Evolutionary conservation across 2,113 vertebrate genomes (phyloP).

Genomic region (Cyrtonyx montezumae): DNA sequence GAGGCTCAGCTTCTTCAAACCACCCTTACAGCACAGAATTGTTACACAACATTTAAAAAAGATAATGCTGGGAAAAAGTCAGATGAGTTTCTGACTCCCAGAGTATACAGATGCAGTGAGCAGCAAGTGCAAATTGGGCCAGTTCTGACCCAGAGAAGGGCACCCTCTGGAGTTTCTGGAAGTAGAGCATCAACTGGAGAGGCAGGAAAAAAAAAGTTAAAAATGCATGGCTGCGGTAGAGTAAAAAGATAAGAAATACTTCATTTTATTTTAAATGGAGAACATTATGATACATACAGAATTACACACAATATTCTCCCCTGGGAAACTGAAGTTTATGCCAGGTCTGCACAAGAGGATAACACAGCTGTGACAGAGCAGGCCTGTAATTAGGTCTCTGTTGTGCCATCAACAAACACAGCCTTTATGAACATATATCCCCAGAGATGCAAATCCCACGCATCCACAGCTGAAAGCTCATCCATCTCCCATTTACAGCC

Average conservation of each 20-base stretch:
- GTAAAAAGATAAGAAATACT: background rate
- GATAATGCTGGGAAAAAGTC: background rate
- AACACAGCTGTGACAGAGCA: slow-evolving; percentile 31
- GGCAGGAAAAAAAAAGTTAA: background rate
- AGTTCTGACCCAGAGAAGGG: background rate
- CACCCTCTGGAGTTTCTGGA: background rate
- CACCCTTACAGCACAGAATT: background rate
- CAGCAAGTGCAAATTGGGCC: background rate
- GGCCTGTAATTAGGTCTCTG: slow-evolving; percentile 36
- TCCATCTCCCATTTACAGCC: background rate
- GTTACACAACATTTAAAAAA: background rate
- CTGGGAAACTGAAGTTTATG: background rate
- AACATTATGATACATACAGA: background rate
- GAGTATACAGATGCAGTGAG: background rate
- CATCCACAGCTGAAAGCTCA: background rate
- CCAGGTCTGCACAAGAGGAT: background rate
- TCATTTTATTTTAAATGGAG: background rate
- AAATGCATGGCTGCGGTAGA: background rate
- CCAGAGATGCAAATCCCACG: accelerated
- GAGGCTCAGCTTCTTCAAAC: background rate
- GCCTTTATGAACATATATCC: background rate
- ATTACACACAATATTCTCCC: background rate
- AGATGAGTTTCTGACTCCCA: background rate
- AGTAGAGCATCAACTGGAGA: background rate
- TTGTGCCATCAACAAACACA: slow-evolving; percentile 19